These are phyloP conservation scores for Chaetorhynchus papuensis DNA, from an alignment of 2,113 vertebrate genomes.

Conservation along the genomic window DNA sequence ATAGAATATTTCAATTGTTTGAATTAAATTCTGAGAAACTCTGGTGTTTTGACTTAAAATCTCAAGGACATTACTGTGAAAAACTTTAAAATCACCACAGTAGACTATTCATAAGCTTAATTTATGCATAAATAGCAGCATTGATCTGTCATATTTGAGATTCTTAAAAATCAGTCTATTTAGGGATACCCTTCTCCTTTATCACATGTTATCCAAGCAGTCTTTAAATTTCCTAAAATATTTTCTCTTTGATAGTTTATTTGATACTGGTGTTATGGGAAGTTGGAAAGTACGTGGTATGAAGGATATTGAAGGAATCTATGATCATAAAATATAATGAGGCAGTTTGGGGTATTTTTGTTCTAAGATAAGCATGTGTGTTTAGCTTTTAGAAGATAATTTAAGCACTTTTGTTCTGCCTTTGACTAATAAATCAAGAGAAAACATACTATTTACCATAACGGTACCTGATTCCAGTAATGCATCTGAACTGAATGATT, in stretches of 20 bases:
- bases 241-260: background rate
- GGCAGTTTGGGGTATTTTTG: fast-evolving
- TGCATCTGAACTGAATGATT: background rate
- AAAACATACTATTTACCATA: background rate
- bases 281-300: background rate
- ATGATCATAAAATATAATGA: background rate
- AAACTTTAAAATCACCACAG: background rate
- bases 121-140: background rate
- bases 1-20: background rate
- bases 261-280: background rate
- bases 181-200: background rate
- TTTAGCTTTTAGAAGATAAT: constrained; percentile 21
- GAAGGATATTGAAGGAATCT: constrained; percentile 6
- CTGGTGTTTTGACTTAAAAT: background rate
- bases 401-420: background rate
- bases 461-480: background rate
- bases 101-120: background rate
- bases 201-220: background rate
- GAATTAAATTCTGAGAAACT: background rate
- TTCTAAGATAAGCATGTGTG: background rate
- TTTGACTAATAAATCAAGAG: background rate
- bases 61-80: background rate
- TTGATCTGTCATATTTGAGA: background rate
- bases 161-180: background rate
- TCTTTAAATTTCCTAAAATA: background rate